These are phyloP conservation scores for Limnephilus lunatus DNA, from an alignment of 2,888 invertebrate genomes.

Conservation along the genomic window DNA sequence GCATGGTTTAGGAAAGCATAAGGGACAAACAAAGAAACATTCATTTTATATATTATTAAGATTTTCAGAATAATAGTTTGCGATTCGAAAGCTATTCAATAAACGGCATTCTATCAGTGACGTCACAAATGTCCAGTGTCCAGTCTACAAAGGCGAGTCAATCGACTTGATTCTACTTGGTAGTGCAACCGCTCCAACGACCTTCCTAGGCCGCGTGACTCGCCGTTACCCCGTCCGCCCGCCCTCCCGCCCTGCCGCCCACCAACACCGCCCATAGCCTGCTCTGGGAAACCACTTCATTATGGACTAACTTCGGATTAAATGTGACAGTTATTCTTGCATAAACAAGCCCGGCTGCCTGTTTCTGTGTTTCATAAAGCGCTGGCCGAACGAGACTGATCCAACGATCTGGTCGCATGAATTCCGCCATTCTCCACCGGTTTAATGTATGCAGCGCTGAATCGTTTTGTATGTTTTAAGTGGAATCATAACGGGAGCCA, in stretches of 20 bases:
- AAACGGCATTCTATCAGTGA: constrained; percentile 3
- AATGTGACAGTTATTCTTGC: constrained; percentile 25
- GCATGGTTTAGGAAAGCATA: too few species aligned
- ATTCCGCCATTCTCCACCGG: constrained; percentile 8
- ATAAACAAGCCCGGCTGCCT: background rate
- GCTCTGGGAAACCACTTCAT: constrained; percentile 32
- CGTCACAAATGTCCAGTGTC: background rate
- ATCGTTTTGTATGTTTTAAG: background rate
- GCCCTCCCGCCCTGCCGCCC: background rate
- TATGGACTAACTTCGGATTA: background rate
- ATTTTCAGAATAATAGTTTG: background rate
- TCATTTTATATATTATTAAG: too few species aligned
- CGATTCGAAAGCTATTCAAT: background rate
- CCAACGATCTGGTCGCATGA: constrained; percentile 5
- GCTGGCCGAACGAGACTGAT: background rate
- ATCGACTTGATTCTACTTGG: background rate
- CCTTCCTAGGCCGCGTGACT: constrained; percentile 38
- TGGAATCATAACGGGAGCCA: constrained; percentile 2
- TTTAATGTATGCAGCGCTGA: background rate
- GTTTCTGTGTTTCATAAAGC: constrained; percentile 7
- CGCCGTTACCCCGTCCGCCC: background rate
- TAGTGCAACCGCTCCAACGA: constrained; percentile 11
- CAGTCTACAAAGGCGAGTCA: background rate
- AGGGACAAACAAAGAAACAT: too few species aligned
- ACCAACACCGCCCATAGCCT: background rate